These are phyloP conservation scores for Zaprionus lachaisei DNA, from an alignment of 1,140 invertebrate species.

Conservation along the genomic window DNA sequence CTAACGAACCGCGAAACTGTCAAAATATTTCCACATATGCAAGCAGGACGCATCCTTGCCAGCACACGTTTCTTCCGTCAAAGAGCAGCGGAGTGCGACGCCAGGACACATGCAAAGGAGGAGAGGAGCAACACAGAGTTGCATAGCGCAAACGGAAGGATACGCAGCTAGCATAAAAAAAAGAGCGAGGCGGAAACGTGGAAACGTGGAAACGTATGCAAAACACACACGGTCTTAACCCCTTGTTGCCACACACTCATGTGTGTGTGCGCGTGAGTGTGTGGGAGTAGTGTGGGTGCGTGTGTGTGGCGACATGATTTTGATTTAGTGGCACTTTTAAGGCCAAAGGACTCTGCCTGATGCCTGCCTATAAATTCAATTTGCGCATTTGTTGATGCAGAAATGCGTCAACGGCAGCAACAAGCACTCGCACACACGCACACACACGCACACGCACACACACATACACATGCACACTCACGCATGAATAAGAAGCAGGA, in stretches of 20 bases:
- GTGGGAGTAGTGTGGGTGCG: constrained; percentile 13
- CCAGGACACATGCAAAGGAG: constrained; percentile 53
- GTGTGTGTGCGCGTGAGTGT: not conserved
- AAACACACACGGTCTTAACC: constrained; percentile 71
- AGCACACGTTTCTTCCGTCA: constrained; percentile 56
- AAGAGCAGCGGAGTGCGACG: constrained; percentile 59
- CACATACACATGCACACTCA: not conserved
- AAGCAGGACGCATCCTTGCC: constrained; percentile 17
- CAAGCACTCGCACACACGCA: constrained; percentile 8
- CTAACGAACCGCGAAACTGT: constrained; percentile 81
- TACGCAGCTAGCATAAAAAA: constrained; percentile 61
- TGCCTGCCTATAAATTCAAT: constrained; percentile 79
- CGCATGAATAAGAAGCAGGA: not conserved
- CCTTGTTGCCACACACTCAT: constrained; percentile 45
- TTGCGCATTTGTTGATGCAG: constrained; percentile 81
- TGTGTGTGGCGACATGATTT: constrained; percentile 69
- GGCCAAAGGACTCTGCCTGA: constrained; percentile 53
- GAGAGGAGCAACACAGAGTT: not conserved
- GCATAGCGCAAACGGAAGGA: constrained; percentile 68
- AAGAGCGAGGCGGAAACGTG: constrained; percentile 61
- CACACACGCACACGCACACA: not conserved
- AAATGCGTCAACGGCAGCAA: constrained; percentile 74
- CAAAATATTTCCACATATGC: constrained; percentile 78
- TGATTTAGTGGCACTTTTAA: constrained; percentile 84
- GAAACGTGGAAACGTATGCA: constrained; percentile 72